Evolutionary conservation across 2,888 invertebrate genomes (phyloP), one percentile per base, ranked within the genome.

Genomic region (Pterostichus madidus): DNA sequence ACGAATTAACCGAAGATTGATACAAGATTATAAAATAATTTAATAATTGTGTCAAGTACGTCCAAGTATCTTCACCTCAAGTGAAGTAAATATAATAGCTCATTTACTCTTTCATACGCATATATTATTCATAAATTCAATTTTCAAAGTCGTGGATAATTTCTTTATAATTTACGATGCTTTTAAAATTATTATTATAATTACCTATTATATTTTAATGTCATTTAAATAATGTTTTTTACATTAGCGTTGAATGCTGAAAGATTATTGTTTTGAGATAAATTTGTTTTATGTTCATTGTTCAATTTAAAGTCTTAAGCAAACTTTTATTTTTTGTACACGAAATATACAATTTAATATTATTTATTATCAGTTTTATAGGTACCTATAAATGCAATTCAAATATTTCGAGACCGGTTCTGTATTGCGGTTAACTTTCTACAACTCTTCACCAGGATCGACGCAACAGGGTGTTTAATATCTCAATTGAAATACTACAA

Each of bases 201-300:
- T 79, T 64, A 79, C 39, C 61, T 32, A 59, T 78, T 78, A 78
- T 78, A 78, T 78, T 78, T 56, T 56, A 78, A 61, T 64, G 64
- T 39, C 78, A 59, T 75, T 46, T 10, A 75, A 52, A 75, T 75
- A 6, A 68, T 49, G 1, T 49, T 10, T 24, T 24, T 24, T 24
- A 24, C 24, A 24, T 24, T 24, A 24, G 3, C 3, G 24, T 2
- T 1, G 24, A 24, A 3, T 24, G 24, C 24, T 24, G 24, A 24
- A 49, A 49, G 49, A 52, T 75, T 75, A 24, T n/a, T 7, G 32
- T 52, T 52, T 52, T 52, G 24, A 52, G 75, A 52, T 52, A 49
- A 46, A 0, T 49, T n/a, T 49, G 6, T 5, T 4, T 49, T 13
- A 2, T 49, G n/a, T n/a, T 49, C 13, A 49, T 8, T 49, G 10